Percentiles rank a stretch among this genome's conserved stretches.
Evolutionary conservation across 2,888 invertebrate species (phyloP).

Genomic region (Phaedon cochleariae): DNA sequence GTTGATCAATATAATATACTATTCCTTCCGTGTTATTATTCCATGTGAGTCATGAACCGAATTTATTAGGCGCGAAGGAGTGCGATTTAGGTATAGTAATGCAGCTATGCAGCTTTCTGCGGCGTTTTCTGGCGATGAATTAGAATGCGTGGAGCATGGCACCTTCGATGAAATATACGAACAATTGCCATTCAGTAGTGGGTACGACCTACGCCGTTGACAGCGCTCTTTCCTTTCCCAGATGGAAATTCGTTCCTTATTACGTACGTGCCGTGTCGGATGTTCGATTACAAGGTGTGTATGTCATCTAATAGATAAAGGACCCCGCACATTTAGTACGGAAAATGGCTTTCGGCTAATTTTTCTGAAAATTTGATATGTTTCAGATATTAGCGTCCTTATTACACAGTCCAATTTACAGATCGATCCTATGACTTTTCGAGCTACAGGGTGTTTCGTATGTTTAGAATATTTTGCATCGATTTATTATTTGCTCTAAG

Average conservation of each 20-base stretch:
- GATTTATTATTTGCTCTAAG: too few relatives aligned
- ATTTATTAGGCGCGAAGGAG: conserved; percentile 34
- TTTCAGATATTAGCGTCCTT: too few relatives aligned
- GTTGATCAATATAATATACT: too few relatives aligned
- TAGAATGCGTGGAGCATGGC: conserved; percentile 11
- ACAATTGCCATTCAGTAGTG: conserved; percentile 25
- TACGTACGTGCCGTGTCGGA: background rate
- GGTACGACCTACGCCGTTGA: background rate
- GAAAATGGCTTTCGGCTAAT: too few relatives aligned
- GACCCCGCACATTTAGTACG: too few relatives aligned
- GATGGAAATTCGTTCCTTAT: background rate
- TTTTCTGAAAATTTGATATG: too few relatives aligned
- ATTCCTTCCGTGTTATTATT: too few relatives aligned
- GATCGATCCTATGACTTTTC: too few relatives aligned
- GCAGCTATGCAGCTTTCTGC: conserved; percentile 15
- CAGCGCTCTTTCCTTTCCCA: background rate
- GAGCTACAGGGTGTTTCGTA: too few relatives aligned
- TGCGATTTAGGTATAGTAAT: conserved; percentile 26
- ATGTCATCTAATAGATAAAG: background rate
- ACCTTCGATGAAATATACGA: conserved; percentile 15
- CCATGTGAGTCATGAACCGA: conserved; percentile 19
- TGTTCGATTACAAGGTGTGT: background rate
- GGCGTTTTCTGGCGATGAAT: background rate
- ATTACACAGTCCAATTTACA: too few relatives aligned
- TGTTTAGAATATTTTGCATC: too few relatives aligned